These are phyloP conservation scores for Rhineura floridana DNA, from an alignment of 2,113 vertebrate genomes.

Conservation along the genomic window DNA sequence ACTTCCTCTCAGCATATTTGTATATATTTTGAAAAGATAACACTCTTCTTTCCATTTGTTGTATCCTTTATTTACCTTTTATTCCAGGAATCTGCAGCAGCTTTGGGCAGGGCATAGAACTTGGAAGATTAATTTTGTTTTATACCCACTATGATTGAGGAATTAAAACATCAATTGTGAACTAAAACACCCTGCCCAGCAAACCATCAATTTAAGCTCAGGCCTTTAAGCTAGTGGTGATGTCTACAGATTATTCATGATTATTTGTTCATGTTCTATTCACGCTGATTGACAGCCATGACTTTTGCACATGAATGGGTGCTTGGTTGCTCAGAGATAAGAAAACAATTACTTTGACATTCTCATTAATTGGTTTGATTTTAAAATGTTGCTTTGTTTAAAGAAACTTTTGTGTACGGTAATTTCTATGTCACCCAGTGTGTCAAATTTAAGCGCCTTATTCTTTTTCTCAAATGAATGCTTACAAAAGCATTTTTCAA, in stretches of 20 bases:
- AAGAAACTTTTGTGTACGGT: neutral
- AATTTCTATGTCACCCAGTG: neutral
- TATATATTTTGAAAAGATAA: constrained; percentile 29
- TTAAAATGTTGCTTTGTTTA: constrained; percentile 44
- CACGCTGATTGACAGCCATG: constrained; percentile 49
- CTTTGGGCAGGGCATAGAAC: constrained; percentile 44
- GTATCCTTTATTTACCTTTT: constrained; percentile 11
- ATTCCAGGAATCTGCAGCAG: constrained; percentile 45
- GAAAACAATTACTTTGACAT: constrained; percentile 54
- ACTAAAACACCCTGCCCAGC: constrained; percentile 40
- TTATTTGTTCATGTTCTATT: constrained; percentile 50
- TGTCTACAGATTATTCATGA: constrained; percentile 41
- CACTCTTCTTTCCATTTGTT: constrained; percentile 7
- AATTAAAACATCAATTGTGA: constrained; percentile 60
- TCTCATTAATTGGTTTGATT: constrained; percentile 50
- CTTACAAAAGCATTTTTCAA: constrained; percentile 38
- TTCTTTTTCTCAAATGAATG: constrained; percentile 44
- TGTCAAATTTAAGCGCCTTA: constrained; percentile 14
- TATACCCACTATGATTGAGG: constrained; percentile 42
- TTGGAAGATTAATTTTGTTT: constrained; percentile 60
- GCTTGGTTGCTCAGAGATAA: constrained; percentile 31
- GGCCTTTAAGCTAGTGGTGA: constrained; percentile 48
- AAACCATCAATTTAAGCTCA: constrained; percentile 52
- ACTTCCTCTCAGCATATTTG: constrained; percentile 49
- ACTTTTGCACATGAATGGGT: constrained; percentile 49